Evolutionary conservation across 2,113 vertebrate genomes (phyloP).

Genomic region (Ctenodactylus gundi): DNA sequence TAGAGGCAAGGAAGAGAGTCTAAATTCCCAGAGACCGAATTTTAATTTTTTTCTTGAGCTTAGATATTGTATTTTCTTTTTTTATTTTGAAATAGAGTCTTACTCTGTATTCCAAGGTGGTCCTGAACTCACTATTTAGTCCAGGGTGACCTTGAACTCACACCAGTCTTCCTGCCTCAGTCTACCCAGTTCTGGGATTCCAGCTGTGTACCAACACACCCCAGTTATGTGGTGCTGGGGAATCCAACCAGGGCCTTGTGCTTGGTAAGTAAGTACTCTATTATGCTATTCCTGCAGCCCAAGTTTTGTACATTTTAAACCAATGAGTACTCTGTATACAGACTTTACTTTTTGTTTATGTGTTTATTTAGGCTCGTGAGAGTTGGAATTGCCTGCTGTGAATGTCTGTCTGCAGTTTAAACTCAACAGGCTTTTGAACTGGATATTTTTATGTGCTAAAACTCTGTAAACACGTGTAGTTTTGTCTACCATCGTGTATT

Average conservation of each 20-base stretch:
- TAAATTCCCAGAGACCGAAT: not conserved
- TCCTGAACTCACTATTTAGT: no score
- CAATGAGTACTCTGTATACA: not conserved
- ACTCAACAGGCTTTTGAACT: slow-evolving; percentile 2
- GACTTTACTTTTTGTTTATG: not conserved
- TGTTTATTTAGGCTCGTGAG: not conserved
- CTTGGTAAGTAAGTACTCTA: no score
- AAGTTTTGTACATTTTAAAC: not conserved
- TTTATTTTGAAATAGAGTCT: no score
- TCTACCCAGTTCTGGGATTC: no score
- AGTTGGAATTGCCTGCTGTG: not conserved
- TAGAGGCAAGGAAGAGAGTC: not conserved
- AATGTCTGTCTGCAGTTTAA: not conserved
- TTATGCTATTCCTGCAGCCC: no score
- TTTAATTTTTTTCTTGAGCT: not conserved
- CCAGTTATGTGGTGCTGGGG: no score
- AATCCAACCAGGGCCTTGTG: no score
- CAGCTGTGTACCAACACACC: no score
- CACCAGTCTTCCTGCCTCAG: no score
- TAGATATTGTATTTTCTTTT: no score
- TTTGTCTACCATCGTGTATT: not conserved
- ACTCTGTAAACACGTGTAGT: slow-evolving; percentile 14
- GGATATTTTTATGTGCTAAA: not conserved
- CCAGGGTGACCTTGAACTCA: no score
- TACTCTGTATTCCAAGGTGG: no score